Evolutionary conservation across 2,888 invertebrate genomes (phyloP), one percentile per base, ranked within the genome.

Genomic region (Pyrrhopygopsis socrates): DNA sequence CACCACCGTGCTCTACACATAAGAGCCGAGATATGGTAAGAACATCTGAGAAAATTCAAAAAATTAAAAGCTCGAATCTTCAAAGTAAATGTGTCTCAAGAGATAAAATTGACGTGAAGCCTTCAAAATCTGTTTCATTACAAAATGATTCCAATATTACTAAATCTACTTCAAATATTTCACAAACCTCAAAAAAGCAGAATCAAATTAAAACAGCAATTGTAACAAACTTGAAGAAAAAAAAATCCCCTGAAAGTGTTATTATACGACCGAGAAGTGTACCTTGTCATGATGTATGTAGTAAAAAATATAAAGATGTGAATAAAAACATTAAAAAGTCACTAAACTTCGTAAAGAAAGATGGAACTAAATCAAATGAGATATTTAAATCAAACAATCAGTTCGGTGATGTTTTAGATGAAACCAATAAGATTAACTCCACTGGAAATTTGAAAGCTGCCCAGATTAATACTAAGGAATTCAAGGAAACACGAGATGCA

Each of bases 401-500:
- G 88, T 97, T 97, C 93, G 97, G 97, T 9, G 97, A 97, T 80
- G 98, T 98, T 24, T 98, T 98, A 74, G 95, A 95, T 75, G 92
- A 97, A 91, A 84, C 94, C 71, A 93, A 97, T 71, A 94, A 97
- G 93, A 91, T 96, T 95, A 93, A 96, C 88, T 96, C 96, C 6
- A 94, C 87, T 91, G 96, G 97, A 90, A 95, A 96, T 86, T 89
- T 96, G 30, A 89, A 93, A 73, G 90, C 89, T 73, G 95, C 94
- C 93, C 87, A 87, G 92, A 91, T 96, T 50, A 95, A 88, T 88
- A 90, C 94, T 20, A 98, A 98, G 83, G 98, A 98, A 82, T 98
- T 98, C 30, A 98, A 97, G 91, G 97, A 97, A 89, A 98, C 98
- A 77, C 98, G 98, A 87, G 98, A 98, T 91, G 97, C 98, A 6